Evolutionary conservation across 2,797 vertebrate species (phyloP).

Genomic region (Crenichthys baileyi): DNA sequence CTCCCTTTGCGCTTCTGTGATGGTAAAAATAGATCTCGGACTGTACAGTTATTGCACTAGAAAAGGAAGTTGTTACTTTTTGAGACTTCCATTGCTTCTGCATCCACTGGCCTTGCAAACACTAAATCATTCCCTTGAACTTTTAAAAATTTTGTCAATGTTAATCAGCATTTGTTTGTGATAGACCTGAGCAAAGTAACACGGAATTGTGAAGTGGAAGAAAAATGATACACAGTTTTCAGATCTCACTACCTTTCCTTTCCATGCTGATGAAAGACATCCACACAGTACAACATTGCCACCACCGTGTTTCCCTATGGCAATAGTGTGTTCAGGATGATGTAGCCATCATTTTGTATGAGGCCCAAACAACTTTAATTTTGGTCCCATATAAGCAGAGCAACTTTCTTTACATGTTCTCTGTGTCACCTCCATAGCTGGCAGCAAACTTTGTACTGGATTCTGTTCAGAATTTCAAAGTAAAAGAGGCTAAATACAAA

Average conservation of each 20-base stretch:
- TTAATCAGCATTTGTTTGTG: background rate
- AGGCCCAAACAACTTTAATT: too few relatives aligned
- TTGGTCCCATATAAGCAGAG: background rate
- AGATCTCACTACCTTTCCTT: background rate
- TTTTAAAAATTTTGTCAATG: background rate
- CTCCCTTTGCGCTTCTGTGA: conserved; percentile 15
- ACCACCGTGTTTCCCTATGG: background rate
- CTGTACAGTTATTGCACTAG: background rate
- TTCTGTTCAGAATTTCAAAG: background rate
- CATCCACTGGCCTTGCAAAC: background rate
- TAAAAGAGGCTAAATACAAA: background rate
- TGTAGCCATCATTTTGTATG: background rate
- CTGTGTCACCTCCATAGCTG: background rate
- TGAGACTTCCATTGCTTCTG: background rate
- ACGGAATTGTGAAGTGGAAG: too few relatives aligned
- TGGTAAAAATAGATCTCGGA: conserved; percentile 28
- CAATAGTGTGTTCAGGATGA: background rate
- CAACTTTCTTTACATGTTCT: too few relatives aligned
- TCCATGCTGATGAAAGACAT: background rate
- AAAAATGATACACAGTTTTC: background rate
- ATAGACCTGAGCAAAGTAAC: too few relatives aligned
- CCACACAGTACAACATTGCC: background rate
- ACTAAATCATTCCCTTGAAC: background rate
- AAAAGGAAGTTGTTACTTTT: conserved; percentile 17
- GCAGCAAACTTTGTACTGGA: background rate